phyloP scores from a whole-genome alignment of 2,113 vertebrate genomes.

The Tiliqua scincoides region DNA sequence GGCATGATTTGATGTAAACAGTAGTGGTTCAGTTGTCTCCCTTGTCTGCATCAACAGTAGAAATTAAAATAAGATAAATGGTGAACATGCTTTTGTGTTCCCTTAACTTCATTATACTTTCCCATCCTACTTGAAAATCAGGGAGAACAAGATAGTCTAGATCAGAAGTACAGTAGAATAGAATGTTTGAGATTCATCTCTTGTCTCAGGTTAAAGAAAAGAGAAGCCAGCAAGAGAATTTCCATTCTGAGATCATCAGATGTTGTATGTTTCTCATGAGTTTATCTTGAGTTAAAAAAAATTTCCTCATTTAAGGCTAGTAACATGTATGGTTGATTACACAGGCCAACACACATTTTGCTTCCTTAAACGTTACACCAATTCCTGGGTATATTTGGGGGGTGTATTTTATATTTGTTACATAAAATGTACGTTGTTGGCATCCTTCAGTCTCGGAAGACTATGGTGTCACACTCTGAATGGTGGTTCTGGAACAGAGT shows the following conservation, averaged over 20 bases:
- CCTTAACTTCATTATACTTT: not conserved
- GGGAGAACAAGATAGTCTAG: not conserved
- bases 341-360: too few species aligned
- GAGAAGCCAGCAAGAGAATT: not conserved
- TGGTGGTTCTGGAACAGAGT: too few species aligned
- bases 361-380: too few species aligned
- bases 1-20: constrained; percentile 11
- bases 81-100: not conserved
- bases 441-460: too few species aligned
- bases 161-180: not conserved
- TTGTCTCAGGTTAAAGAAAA: constrained; percentile 15
- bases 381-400: too few species aligned
- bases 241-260: constrained; percentile 18
- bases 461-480: too few species aligned
- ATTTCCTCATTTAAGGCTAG: not conserved
- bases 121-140: not conserved
- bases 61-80: not conserved
- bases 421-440: too few species aligned
- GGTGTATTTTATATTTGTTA: too few species aligned
- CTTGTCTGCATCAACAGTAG: constrained; percentile 5
- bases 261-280: constrained; percentile 6
- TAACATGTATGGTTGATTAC: not conserved
- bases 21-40: constrained; percentile 7
- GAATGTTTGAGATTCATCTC: constrained; percentile 1
- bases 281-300: not conserved